A percentile compares a stretch with the other conserved stretches of the same genome.
These are phyloP conservation scores for Cyprinodon variegatus DNA, from an alignment of 2,113 vertebrate species.

Conservation along the genomic window DNA sequence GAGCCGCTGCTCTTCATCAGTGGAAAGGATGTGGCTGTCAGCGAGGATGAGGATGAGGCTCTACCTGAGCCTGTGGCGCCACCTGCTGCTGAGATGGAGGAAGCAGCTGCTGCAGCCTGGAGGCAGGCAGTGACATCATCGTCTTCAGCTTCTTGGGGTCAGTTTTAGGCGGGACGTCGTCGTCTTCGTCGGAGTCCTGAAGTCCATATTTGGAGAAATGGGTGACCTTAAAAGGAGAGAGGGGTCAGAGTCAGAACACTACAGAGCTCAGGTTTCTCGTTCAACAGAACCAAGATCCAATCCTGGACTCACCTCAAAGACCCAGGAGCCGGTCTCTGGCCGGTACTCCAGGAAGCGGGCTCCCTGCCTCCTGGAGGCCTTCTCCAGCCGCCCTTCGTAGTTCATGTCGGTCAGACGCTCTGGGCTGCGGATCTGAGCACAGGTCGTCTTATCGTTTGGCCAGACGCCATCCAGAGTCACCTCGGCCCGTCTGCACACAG, in stretches of 20 bases:
- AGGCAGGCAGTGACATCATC: slow-evolving; percentile 57
- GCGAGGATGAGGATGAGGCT: slow-evolving; percentile 39
- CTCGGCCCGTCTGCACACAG: slow-evolving; percentile 81
- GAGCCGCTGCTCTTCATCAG: background rate
- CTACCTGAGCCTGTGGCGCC: slow-evolving; percentile 88
- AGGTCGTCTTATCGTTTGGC: slow-evolving; percentile 94
- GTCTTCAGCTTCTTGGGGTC: slow-evolving; percentile 94
- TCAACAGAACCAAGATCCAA: too few species aligned
- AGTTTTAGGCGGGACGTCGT: slow-evolving; percentile 83
- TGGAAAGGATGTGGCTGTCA: slow-evolving; percentile 22
- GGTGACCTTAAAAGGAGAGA: slow-evolving; percentile 80
- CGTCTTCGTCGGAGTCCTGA: slow-evolving; percentile 94
- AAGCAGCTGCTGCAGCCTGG: slow-evolving; percentile 59
- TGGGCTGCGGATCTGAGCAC: slow-evolving; percentile 89
- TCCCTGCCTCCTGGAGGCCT: slow-evolving; percentile 88
- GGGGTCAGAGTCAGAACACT: background rate
- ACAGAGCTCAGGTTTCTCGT: too few species aligned
- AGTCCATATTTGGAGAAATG: slow-evolving; percentile 98
- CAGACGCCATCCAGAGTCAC: slow-evolving; percentile 96
- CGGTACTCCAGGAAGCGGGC: slow-evolving; percentile 96
- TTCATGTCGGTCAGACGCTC: slow-evolving; percentile 91
- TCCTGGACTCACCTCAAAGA: slow-evolving; percentile 84
- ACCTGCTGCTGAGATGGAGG: slow-evolving; percentile 80
- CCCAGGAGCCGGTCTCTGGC: slow-evolving; percentile 95
- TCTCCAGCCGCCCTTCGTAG: slow-evolving; percentile 91